phyloP scores from a whole-genome alignment of 2,113 vertebrate species.

The Australoheros scitulus region DNA sequence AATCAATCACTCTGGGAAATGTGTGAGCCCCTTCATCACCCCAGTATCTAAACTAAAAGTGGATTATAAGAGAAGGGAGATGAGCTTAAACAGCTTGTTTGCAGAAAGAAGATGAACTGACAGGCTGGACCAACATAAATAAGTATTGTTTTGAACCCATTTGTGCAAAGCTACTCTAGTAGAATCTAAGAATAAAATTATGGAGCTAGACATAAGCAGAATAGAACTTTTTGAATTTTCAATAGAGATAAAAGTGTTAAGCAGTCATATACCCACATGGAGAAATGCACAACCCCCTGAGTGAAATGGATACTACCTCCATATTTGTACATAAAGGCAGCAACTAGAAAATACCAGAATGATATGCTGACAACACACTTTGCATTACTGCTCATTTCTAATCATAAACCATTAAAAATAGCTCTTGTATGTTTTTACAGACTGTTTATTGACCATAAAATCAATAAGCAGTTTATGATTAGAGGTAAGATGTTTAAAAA shows the following conservation, averaged over 20 bases:
- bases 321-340: background rate
- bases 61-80: too few relatives aligned
- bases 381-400: fast-evolving
- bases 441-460: background rate
- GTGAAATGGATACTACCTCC: background rate
- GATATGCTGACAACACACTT: background rate
- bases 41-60: too few relatives aligned
- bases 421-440: background rate
- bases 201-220: fast-evolving
- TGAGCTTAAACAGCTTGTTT: background rate
- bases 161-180: background rate
- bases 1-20: background rate
- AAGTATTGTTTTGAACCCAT: background rate
- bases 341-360: background rate
- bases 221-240: background rate
- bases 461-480: too few relatives aligned
- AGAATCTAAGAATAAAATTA: background rate
- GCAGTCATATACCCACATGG: background rate
- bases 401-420: background rate
- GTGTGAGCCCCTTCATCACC: background rate
- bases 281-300: background rate
- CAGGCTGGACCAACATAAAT: background rate
- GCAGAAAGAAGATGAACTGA: background rate
- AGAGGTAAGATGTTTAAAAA: too few relatives aligned
- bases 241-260: background rate